Base-by-base conservation (phyloP, 2,797 vertebrate species). In the Diglossa cyanea region DNA sequence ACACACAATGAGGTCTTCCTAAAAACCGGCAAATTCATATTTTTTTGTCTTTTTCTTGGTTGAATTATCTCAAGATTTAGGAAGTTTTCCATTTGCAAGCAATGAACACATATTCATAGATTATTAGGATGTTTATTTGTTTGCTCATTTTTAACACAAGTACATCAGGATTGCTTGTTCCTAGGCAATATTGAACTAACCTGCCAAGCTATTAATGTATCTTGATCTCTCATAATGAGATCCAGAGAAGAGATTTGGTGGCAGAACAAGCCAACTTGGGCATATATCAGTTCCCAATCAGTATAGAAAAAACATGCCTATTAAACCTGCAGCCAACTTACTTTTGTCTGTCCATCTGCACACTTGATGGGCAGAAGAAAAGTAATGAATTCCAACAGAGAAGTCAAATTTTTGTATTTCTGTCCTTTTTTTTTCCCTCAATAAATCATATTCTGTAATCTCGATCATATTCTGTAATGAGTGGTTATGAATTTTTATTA, bases 381-480 rank as follows among this genome's bases (percentile, higher is more conserved):
- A 37, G 5, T 37, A 40, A 68, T 15, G 1, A 23, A 40, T 65
- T 80, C 19, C 44, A 90, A 65, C 4, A 28, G 8, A 51, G 9
- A 78, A n/a, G 7, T 45, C 3, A 75, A 28, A 17, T 44, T 19
- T 37, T 86, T 65, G 9, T 5, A 30, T 50, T 78, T 70, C 14
- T 25, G 4, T 23, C 4, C 30, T 61, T 31, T 23, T 23, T 23
- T 2, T 0, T 5, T 4, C 4, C 7, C 13, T 28, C 2, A 13
- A 3, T 37, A 71, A 37, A 30, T 8, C 2, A 7, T 33, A 39
- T 19, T 33, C 11, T 70, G 2, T 65, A 88, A n/a, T 21, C 24
- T 45, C 19, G 47, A 78, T 15, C 6, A 18, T 50, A 54, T 15
- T 25, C 17, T 70, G 1, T 50, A 84, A 30, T 19, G 8, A 67